Percentiles rank a stretch among this genome's conserved stretches.
Conservation (phyloP, 2,888 invertebrate species). For the Dolomedes plantarius region DNA sequence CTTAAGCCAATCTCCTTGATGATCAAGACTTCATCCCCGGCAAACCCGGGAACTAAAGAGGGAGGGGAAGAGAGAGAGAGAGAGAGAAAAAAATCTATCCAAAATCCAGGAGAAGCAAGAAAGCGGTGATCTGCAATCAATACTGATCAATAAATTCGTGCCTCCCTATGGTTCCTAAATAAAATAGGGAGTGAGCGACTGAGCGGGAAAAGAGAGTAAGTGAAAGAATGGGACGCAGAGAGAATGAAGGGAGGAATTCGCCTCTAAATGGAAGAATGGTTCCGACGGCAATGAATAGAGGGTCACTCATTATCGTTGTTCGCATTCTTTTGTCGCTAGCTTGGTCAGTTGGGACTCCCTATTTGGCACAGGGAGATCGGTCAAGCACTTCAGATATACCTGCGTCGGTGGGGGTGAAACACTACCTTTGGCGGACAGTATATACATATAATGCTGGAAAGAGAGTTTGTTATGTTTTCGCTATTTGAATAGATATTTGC, state of each 20-base stretch:
- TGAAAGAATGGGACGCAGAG: background rate
- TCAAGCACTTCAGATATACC: background rate
- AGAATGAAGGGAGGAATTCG: slow-evolving; percentile 40
- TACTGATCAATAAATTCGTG: slow-evolving; percentile 55
- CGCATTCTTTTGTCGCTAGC: slow-evolving; percentile 48
- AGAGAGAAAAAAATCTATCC: slow-evolving; percentile 1
- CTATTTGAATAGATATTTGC: no score
- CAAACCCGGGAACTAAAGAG: background rate
- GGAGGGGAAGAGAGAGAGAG: slow-evolving; percentile 9
- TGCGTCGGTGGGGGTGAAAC: no score
- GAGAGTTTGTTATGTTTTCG: no score
- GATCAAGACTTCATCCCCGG: slow-evolving; percentile 21
- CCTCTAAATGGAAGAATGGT: slow-evolving; percentile 28
- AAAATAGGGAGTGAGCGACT: slow-evolving; percentile 37
- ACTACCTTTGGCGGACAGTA: no score
- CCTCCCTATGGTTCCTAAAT: slow-evolving; percentile 40
- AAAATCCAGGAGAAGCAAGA: slow-evolving; percentile 52
- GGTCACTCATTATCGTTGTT: slow-evolving; percentile 67
- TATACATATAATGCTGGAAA: no score
- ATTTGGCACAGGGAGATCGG: background rate
- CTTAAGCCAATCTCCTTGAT: background rate
- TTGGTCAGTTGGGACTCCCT: background rate
- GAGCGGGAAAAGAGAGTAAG: background rate
- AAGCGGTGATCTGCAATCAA: slow-evolving; percentile 68
- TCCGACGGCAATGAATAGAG: slow-evolving; percentile 62